A percentile compares a stretch with the other conserved stretches of the same genome.
Conservation (phyloP, 2,797 vertebrate species). For the Centropyge bicolor region DNA sequence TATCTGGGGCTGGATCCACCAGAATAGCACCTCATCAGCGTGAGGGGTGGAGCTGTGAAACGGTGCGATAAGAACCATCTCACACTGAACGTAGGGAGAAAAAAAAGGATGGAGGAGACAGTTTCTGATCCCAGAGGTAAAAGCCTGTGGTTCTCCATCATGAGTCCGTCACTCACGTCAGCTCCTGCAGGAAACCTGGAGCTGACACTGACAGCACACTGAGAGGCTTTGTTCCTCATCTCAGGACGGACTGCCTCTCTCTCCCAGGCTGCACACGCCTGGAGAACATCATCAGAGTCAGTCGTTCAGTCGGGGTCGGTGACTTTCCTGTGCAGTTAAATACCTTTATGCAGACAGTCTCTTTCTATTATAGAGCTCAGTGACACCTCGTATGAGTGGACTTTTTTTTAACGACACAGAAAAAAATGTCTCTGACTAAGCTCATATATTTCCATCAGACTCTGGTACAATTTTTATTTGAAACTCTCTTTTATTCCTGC, state of each 20-base stretch:
- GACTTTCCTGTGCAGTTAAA: background rate
- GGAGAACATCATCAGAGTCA: background rate
- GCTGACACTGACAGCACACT: background rate
- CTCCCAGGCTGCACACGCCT: background rate
- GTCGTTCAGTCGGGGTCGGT: background rate
- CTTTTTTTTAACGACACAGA: background rate
- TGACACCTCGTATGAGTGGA: background rate
- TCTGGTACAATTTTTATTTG: background rate
- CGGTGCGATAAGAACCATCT: constrained; percentile 14
- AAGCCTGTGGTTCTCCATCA: constrained; percentile 24
- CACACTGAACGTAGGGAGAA: background rate
- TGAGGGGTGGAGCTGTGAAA: constrained; percentile 30
- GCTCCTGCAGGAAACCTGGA: background rate
- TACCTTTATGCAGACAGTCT: background rate
- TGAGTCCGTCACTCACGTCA: constrained; percentile 37
- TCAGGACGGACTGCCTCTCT: background rate
- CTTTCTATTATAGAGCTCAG: background rate
- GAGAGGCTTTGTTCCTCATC: background rate
- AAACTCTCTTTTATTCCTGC: background rate
- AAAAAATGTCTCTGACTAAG: background rate
- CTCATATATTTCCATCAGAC: background rate
- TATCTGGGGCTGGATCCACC: constrained; percentile 42
- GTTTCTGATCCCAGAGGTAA: constrained; percentile 24
- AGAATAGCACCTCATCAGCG: constrained; percentile 30
- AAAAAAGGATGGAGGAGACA: constrained; percentile 19